These are phyloP conservation scores for Pseudorectes ferrugineus DNA, from an alignment of 2,113 vertebrate genomes.

Conservation along the genomic window DNA sequence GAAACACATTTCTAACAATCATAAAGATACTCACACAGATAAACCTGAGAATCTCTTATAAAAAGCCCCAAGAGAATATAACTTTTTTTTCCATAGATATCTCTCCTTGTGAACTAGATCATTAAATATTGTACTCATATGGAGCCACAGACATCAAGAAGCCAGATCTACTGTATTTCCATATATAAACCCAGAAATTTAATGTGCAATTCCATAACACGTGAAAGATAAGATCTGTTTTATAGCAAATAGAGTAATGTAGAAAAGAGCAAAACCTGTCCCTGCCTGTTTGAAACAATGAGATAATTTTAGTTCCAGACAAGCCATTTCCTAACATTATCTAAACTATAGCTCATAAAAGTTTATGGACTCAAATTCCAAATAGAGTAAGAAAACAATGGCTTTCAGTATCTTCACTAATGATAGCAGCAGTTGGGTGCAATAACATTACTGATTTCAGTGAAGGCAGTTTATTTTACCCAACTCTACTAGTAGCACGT, in stretches of 20 bases:
- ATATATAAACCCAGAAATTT: not conserved
- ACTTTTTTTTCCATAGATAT: not conserved
- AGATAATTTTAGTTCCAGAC: slow-evolving; percentile 55
- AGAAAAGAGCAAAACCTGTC: slow-evolving; percentile 26
- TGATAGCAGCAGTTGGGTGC: not conserved
- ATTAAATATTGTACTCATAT: not conserved
- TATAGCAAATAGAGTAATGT: not conserved
- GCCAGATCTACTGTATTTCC: not conserved
- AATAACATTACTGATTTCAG: not conserved
- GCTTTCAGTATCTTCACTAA: not conserved
- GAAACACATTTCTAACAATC: not conserved
- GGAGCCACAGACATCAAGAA: not conserved
- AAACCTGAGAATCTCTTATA: not conserved
- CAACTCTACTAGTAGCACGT: not conserved
- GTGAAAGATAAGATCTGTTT: slow-evolving; percentile 31
- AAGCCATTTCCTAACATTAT: slow-evolving; percentile 51
- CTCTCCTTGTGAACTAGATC: not conserved
- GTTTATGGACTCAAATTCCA: slow-evolving; percentile 29
- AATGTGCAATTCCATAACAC: not conserved
- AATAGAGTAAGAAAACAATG: not conserved
- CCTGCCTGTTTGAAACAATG: slow-evolving; percentile 49
- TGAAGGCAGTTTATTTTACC: not conserved
- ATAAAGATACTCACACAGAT: not conserved
- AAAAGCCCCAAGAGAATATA: not conserved
- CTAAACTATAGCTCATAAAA: slow-evolving; percentile 61